Evolutionary conservation across 2,888 invertebrate species (phyloP), one percentile per base, ranked within the genome.

Genomic region (Notodonta dromedarius): DNA sequence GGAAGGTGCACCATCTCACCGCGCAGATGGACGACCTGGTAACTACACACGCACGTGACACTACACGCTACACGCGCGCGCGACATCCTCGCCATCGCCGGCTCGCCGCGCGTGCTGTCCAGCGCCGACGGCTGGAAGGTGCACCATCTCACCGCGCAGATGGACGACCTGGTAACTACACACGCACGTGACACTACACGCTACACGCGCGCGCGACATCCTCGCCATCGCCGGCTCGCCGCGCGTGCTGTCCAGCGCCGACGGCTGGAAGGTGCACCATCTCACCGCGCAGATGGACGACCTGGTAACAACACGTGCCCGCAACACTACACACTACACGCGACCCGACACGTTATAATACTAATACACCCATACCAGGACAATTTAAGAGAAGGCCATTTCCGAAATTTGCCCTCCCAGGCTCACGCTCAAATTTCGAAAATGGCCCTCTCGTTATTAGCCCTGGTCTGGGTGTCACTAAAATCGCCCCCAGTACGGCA

Each of bases 201-300:
- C 46, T 5, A n/a, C 46, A 13, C 46, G 46, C 46, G 24, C 24
- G 24, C 24, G 24, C 24, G 24, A 24, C 24, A 24, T 24, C 24
- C 24, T 24, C 24, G 46, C 39, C 13, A 40, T 57, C 14, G 24
- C 24, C 16, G 24, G 12, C 12, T 5, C 9, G 14, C 51, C 5
- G 6, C 16, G 11, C 51, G 51, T 51, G 14, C 16, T 51, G 14
- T 5, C 16, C 24, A 51, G 16, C 24, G 96, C 98, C 14, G 97
- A 97, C 74, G 99, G 99, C 0, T 99, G 99, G 99, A 99, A 98
- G 92, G 95, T 99, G 64, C 96, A 97, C 92, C 98, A 98, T 86
- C 94, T 99, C 74, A 97, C 97, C 48, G 96, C 98, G 53, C 98
- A 98, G 94, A 97, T 99, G 96, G 98, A 98, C 80, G 98, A 98